Percentiles rank a stretch among this genome's conserved stretches.
Conservation (phyloP, 2,888 invertebrate species). For the Orthosia gothica region DNA sequence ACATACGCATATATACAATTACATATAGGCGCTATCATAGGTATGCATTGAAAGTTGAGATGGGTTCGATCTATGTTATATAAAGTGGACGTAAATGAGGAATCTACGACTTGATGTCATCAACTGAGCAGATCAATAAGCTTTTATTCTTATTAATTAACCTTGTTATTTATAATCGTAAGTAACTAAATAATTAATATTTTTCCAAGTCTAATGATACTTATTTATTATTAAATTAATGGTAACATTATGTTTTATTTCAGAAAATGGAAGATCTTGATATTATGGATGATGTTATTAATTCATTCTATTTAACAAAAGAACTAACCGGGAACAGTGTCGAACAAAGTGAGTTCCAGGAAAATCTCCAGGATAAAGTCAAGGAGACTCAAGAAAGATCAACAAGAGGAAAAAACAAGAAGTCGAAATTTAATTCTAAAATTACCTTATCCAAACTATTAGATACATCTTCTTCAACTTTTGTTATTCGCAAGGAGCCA, state of each 20-base stretch:
- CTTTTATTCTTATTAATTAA: too few species aligned
- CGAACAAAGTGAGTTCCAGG: neutral
- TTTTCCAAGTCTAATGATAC: too few species aligned
- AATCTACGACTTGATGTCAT: too few species aligned
- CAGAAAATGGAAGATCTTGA: constrained; percentile 1
- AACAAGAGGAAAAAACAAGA: neutral
- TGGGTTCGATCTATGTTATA: too few species aligned
- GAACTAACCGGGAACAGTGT: neutral
- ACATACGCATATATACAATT: neutral
- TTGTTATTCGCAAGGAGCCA: neutral
- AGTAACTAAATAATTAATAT: too few species aligned
- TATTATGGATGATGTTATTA: constrained; percentile 8
- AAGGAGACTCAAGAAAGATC: neutral
- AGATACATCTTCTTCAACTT: neutral
- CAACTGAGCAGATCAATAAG: too few species aligned
- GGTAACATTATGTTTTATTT: neutral
- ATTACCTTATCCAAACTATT: neutral
- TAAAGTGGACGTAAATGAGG: too few species aligned
- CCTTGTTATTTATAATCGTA: too few species aligned
- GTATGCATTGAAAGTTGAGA: too few species aligned
- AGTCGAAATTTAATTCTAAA: neutral
- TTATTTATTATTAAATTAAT: neutral
- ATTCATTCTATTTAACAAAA: constrained; percentile 7
- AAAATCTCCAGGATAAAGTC: neutral
- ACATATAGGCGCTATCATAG: too few species aligned